Evolutionary conservation across 2,113 vertebrate species (phyloP).

Genomic region (Etia nguti): DNA sequence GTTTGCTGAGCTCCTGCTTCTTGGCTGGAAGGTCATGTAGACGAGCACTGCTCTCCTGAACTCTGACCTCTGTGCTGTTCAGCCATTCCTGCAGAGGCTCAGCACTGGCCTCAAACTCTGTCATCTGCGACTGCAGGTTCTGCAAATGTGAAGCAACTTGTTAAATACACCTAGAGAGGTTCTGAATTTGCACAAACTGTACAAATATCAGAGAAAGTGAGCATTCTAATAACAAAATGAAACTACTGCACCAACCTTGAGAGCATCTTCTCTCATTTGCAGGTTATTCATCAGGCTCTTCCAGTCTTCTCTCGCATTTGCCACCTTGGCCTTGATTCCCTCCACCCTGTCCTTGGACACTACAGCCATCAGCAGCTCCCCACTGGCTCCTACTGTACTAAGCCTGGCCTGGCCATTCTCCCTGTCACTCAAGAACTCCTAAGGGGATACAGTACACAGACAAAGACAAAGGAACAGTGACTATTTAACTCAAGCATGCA

Average conservation of each 20-base stretch:
- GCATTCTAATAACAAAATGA: not conserved
- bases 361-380: constrained; percentile 83
- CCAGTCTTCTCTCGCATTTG: constrained; percentile 86
- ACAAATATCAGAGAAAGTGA: not conserved
- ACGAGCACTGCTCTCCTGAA: constrained; percentile 83
- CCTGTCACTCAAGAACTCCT: constrained; percentile 92
- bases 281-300: constrained; percentile 85
- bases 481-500: constrained; percentile 31
- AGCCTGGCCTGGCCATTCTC: constrained; percentile 90
- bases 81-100: constrained; percentile 92
- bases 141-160: constrained; percentile 32
- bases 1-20: constrained; percentile 86
- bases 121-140: constrained; percentile 92
- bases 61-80: constrained; percentile 78
- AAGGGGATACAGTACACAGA: constrained; percentile 40
- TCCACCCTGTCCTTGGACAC: constrained; percentile 82
- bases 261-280: constrained; percentile 81
- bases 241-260: constrained; percentile 78
- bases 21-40: constrained; percentile 90
- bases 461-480: constrained; percentile 46
- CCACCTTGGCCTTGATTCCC: constrained; percentile 78
- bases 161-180: not conserved
- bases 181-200: not conserved
- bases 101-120: constrained; percentile 86
- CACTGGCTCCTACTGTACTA: constrained; percentile 80